Percentiles rank a stretch among this genome's conserved stretches.
Conservation (phyloP, 2,113 vertebrate species). For the Leucoraja erinaceus region DNA sequence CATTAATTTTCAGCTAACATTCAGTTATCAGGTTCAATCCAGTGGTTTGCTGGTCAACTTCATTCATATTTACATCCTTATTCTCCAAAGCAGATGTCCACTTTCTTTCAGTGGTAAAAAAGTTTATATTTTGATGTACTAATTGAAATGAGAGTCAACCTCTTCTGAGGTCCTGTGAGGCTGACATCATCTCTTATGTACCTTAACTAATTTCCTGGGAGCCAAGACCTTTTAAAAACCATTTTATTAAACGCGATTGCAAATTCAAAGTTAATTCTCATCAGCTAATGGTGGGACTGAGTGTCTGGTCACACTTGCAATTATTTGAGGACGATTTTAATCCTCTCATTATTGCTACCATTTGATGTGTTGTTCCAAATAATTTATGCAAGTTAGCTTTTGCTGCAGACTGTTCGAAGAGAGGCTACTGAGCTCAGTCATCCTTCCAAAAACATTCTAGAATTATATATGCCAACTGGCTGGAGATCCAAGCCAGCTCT, state of each 20-base stretch:
- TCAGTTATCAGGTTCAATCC: background rate
- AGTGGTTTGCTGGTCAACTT: background rate
- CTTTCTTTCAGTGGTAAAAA: background rate
- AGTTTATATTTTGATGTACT: background rate
- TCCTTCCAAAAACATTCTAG: background rate
- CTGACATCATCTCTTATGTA: background rate
- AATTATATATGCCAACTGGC: background rate
- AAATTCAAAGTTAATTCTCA: background rate
- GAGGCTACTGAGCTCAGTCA: slow-evolving; percentile 11
- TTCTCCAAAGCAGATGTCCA: background rate
- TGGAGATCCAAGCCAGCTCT: background rate
- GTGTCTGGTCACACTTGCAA: slow-evolving; percentile 16
- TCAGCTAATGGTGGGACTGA: background rate
- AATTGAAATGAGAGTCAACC: background rate
- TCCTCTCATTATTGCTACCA: background rate
- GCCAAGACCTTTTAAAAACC: background rate
- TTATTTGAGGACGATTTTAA: slow-evolving; percentile 3
- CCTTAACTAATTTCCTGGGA: background rate
- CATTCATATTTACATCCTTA: background rate
- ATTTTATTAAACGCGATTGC: background rate
- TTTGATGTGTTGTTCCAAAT: slow-evolving; percentile 9
- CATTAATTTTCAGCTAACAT: background rate
- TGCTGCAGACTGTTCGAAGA: background rate
- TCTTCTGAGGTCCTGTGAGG: background rate
- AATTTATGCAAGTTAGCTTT: background rate